phyloP scores from a whole-genome alignment of 2,113 vertebrate genomes.

The Saccopteryx bilineata region DNA sequence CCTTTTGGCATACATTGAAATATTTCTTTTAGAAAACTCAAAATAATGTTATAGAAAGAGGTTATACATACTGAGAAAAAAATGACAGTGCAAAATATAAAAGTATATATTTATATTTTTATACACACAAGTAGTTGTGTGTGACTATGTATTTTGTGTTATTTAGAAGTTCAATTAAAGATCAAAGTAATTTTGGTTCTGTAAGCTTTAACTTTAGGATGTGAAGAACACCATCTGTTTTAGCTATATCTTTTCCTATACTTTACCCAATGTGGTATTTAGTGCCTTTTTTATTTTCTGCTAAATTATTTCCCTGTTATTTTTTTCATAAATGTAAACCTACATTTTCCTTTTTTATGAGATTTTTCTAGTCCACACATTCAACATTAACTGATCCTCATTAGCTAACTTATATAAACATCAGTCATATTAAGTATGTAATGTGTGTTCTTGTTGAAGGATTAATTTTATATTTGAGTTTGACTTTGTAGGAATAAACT shows the following conservation, averaged over 20 bases:
- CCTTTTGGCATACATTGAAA: not conserved
- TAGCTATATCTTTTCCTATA: not conserved
- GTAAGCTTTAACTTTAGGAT: not conserved
- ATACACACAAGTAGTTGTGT: not conserved
- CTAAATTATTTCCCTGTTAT: not conserved
- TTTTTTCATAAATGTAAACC: not conserved
- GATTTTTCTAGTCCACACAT: not conserved
- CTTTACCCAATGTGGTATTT: not conserved
- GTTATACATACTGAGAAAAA: not conserved
- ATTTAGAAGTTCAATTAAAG: not conserved
- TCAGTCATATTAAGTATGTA: not conserved
- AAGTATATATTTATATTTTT: not conserved
- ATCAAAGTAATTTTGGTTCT: not conserved
- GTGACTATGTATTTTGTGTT: not conserved
- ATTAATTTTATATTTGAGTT: not conserved
- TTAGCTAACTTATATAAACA: not conserved
- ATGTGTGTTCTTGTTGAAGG: not conserved
- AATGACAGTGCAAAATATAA: not conserved
- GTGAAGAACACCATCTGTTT: not conserved
- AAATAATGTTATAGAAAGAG: not conserved
- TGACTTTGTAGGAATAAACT: not conserved
- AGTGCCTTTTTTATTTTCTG: not conserved
- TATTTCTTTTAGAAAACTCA: not conserved
- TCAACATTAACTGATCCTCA: not conserved
- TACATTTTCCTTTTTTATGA: not conserved